phyloP scores from a whole-genome alignment of 1,140 invertebrate species.

The Trissolcus basalis region DNA sequence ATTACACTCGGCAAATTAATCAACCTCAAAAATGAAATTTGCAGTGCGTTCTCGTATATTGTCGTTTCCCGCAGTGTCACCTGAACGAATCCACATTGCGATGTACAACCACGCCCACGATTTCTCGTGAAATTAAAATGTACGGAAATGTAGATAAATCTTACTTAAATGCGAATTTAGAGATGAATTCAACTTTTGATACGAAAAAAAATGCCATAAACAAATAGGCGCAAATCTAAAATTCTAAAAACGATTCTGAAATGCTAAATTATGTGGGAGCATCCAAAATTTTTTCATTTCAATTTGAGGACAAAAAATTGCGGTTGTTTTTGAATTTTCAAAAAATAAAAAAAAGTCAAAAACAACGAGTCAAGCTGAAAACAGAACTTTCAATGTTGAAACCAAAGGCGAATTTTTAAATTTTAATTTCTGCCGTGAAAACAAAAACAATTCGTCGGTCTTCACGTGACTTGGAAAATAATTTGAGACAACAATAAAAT shows the following conservation, averaged over 20 bases:
- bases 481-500: slow-evolving; percentile 17
- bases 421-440: neutral
- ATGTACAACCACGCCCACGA: slow-evolving; percentile 44
- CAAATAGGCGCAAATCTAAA: no score
- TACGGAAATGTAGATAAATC: slow-evolving; percentile 38
- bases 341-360: neutral
- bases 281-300: no score
- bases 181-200: neutral
- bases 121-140: slow-evolving; percentile 52
- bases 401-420: neutral
- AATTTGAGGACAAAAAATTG: no score
- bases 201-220: neutral
- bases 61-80: slow-evolving; percentile 29
- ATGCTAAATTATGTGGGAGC: no score
- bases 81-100: slow-evolving; percentile 40
- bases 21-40: slow-evolving; percentile 51
- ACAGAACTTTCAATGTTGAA: neutral
- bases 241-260: no score
- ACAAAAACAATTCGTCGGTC: neutral
- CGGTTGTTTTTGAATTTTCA: no score
- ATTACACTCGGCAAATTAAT: slow-evolving; percentile 38
- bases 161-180: slow-evolving; percentile 30
- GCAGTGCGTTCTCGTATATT: slow-evolving; percentile 31
- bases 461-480: neutral
- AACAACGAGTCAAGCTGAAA: no score